Evolutionary conservation across 2,888 invertebrate species (phyloP).

Genomic region (Polylopha cassiicola): DNA sequence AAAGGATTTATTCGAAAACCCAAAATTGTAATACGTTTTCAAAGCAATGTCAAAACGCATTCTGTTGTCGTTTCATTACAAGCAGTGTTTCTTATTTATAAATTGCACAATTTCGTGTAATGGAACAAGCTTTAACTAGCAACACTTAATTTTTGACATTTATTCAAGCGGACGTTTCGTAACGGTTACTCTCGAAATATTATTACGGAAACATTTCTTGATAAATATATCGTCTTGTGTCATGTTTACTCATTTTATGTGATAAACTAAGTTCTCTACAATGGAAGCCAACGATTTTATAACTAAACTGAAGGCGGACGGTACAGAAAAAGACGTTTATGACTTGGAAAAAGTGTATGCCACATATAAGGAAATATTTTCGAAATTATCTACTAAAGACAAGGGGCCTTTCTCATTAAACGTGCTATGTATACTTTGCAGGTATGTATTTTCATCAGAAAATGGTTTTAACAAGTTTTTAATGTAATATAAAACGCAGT

Average conservation of each 20-base stretch:
- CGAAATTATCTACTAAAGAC: constrained; percentile 44
- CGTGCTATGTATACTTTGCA: constrained; percentile 60
- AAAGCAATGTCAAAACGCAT: no score
- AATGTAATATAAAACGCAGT: not conserved
- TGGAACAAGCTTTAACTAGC: constrained; percentile 9
- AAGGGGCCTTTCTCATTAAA: constrained; percentile 52
- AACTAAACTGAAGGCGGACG: constrained; percentile 51
- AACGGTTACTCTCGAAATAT: no score
- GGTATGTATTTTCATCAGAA: constrained; percentile 36
- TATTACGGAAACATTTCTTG: no score
- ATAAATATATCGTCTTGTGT: no score
- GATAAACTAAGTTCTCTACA: constrained; percentile 14
- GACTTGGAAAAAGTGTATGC: constrained; percentile 40
- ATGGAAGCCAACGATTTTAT: constrained; percentile 59
- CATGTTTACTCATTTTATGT: constrained; percentile 6
- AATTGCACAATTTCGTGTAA: constrained; percentile 1
- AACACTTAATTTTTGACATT: constrained; percentile 1
- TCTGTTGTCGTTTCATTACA: no score
- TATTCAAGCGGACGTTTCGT: not conserved
- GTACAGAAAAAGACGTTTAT: constrained; percentile 37
- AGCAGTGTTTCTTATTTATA: no score
- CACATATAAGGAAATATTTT: constrained; percentile 42
- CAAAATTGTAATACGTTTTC: no score
- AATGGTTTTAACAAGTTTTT: not conserved
- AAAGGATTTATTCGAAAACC: no score